Conservation (phyloP, 2,113 vertebrate species). For the Climacteris rufus region DNA sequence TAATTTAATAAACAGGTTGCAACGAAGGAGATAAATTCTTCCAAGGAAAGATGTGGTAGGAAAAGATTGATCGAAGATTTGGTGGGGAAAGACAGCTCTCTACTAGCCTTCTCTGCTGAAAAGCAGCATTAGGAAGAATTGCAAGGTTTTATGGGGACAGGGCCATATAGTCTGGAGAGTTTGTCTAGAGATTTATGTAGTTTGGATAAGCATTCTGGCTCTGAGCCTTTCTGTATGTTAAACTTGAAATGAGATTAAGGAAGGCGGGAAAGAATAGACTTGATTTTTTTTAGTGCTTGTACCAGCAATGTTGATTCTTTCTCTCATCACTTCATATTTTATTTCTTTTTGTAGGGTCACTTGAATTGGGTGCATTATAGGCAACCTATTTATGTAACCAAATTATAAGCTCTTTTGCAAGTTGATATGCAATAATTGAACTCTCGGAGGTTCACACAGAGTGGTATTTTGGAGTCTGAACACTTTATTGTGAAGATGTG, state of each 20-base stretch:
- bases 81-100: background rate
- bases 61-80: background rate
- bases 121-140: background rate
- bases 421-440: background rate
- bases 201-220: conserved; percentile 37
- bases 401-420: background rate
- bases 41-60: background rate
- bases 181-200: conserved; percentile 36
- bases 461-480: background rate
- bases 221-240: conserved; percentile 16
- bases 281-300: background rate
- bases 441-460: background rate
- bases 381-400: background rate
- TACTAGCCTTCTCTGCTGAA: background rate
- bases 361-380: background rate
- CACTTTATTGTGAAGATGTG: background rate
- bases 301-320: background rate
- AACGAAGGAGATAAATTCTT: background rate
- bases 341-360: background rate
- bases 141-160: background rate
- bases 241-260: conserved; percentile 5
- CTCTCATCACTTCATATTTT: conserved; percentile 12
- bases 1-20: background rate
- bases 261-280: background rate
- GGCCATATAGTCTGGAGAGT: background rate